Conservation (phyloP, 2,797 vertebrate species). For the Atherinosoma microstoma region DNA sequence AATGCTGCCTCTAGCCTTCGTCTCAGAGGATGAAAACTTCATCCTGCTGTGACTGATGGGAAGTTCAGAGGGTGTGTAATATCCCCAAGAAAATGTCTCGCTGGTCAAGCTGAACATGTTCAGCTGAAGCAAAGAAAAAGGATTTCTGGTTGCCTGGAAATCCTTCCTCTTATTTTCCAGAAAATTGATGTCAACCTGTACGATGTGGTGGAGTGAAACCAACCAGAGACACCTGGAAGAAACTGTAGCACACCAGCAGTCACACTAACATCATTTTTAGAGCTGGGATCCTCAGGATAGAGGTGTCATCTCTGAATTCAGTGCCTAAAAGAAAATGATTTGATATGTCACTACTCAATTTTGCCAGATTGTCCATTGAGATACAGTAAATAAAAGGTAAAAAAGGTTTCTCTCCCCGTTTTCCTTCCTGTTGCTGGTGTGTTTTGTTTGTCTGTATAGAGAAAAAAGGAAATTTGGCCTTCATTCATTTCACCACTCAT, state of each 20-base stretch:
- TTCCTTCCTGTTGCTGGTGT: neutral
- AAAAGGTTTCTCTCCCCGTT: neutral
- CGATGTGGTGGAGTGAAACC: slow-evolving; percentile 30
- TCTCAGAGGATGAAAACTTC: slow-evolving; percentile 36
- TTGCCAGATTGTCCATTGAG: neutral
- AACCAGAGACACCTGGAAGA: slow-evolving; percentile 23
- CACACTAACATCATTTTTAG: slow-evolving; percentile 22
- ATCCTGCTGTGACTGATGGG: slow-evolving; percentile 57
- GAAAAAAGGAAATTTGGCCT: neutral
- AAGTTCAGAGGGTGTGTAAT: slow-evolving; percentile 52
- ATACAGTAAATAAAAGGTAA: neutral
- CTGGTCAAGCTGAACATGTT: slow-evolving; percentile 52
- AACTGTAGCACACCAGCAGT: neutral
- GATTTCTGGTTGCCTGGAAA: slow-evolving; percentile 42
- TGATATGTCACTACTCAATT: too few relatives aligned
- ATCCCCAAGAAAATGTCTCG: slow-evolving; percentile 39
- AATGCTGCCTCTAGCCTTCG: neutral
- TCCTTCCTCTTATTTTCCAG: slow-evolving; percentile 38
- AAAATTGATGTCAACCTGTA: slow-evolving; percentile 41
- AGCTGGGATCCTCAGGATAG: slow-evolving; percentile 1
- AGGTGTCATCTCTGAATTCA: slow-evolving; percentile 3
- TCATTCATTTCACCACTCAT: too few relatives aligned
- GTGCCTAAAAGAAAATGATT: neutral
- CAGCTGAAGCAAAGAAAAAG: slow-evolving; percentile 36
- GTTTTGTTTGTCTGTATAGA: neutral